Evolutionary conservation across 1,140 invertebrate species (phyloP).

Genomic region (Hylyphantes graminicola): DNA sequence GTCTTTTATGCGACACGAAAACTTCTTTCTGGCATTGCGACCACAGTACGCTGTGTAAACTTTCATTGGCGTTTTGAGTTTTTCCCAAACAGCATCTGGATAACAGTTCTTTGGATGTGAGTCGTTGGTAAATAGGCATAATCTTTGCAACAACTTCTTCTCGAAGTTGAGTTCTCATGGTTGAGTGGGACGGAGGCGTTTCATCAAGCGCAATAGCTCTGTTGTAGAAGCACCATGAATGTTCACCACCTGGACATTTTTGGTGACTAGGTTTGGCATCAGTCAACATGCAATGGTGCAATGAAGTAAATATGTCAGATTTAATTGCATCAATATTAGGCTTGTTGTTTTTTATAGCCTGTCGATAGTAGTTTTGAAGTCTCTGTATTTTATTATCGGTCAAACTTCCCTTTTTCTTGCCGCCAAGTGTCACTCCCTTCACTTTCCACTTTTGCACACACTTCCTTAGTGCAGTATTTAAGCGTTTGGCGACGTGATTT

Average conservation of each 20-base stretch:
- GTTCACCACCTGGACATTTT: background rate
- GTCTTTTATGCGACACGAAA: background rate
- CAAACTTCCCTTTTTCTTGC: too few relatives aligned
- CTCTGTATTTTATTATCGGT: too few relatives aligned
- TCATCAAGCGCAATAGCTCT: background rate
- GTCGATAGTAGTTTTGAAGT: too few relatives aligned
- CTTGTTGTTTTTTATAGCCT: constrained; percentile 2
- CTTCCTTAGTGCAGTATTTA: background rate
- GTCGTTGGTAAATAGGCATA: background rate
- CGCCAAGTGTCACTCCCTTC: too few relatives aligned
- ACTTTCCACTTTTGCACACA: too few relatives aligned
- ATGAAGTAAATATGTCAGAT: constrained; percentile 5
- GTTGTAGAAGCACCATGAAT: background rate
- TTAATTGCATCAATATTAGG: constrained; percentile 1
- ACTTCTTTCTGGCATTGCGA: too few relatives aligned
- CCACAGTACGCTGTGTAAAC: too few relatives aligned
- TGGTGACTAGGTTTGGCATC: background rate
- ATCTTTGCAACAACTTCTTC: too few relatives aligned
- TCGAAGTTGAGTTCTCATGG: too few relatives aligned
- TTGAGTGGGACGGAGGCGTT: too few relatives aligned
- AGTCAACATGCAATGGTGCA: constrained; percentile 10
- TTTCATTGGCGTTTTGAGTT: background rate
- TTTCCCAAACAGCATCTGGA: background rate
- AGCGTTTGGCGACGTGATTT: constrained; percentile 20
- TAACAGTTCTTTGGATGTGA: background rate